Evolutionary conservation across 1,140 invertebrate genomes (phyloP).

Genomic region (Camponotus floridanus): DNA sequence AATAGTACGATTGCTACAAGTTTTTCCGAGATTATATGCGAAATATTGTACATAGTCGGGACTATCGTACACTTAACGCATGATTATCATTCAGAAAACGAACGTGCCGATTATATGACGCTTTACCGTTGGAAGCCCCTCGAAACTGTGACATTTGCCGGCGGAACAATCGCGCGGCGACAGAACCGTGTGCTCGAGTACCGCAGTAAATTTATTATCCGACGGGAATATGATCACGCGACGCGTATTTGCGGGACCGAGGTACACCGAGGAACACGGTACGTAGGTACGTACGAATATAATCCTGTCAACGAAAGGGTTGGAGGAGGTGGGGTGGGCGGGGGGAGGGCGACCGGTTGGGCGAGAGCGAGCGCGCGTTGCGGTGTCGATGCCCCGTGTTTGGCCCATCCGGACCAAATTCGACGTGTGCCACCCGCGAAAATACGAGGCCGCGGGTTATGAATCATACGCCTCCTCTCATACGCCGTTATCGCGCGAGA

Average conservation of each 20-base stretch:
- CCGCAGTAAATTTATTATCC: slow-evolving; percentile 82
- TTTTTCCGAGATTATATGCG: not conserved
- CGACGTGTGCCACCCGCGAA: slow-evolving; percentile 77
- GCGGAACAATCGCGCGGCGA: slow-evolving; percentile 66
- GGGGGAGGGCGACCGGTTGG: slow-evolving; percentile 19
- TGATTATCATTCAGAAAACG: not conserved
- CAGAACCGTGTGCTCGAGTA: slow-evolving; percentile 63
- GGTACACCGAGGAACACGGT: slow-evolving; percentile 79
- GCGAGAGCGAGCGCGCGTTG: slow-evolving; percentile 20
- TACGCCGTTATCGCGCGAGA: slow-evolving; percentile 68
- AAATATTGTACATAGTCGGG: not conserved
- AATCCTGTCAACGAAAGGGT: slow-evolving; percentile 81
- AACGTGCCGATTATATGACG: not conserved
- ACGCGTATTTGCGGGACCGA: slow-evolving; percentile 78
- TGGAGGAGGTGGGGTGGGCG: not conserved
- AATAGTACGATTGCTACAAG: not conserved
- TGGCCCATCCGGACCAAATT: slow-evolving; percentile 82
- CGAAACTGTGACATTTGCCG: slow-evolving; percentile 68
- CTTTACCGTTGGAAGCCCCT: slow-evolving; percentile 32
- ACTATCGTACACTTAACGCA: not conserved
- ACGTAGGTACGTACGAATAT: slow-evolving; percentile 82
- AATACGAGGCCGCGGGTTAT: slow-evolving; percentile 81
- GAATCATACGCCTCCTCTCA: slow-evolving; percentile 80
- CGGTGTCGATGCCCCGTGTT: slow-evolving; percentile 81
- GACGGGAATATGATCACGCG: slow-evolving; percentile 82